Evolutionary conservation across 2,888 invertebrate species (phyloP), one percentile per base, ranked within the genome.

Genomic region (Syrphus vitripennis): DNA sequence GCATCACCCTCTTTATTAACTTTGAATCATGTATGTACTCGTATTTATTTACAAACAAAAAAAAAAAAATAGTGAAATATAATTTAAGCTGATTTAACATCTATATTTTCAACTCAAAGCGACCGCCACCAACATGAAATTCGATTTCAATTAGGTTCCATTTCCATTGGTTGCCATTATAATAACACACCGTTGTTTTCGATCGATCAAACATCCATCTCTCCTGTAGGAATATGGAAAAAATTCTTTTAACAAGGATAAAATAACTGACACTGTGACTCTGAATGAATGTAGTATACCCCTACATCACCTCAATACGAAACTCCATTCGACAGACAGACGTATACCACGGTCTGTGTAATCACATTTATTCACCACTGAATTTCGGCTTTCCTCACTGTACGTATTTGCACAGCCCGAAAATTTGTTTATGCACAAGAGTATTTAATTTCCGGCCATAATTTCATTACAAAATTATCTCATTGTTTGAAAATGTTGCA

Each of bases 381-480:
- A n/a, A 67, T 50, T 67, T 67, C 31, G 50, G 67, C 50, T 50
- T 50, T 10, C 48, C 67, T 31, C 67, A 31, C 34, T 50, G 14
- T 48, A 34, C 12, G 24, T 59, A 42, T 70, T 34, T 77, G 12
- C 48, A 77, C 14, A 40, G 19, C 5, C 48, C 4, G 65, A 24
- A 40, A 42, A 70, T 72, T 59, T 72, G 71, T 72, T 72, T 71
- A 63, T 78, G 63, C 78, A 71, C 71, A 78, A 71, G 78, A 53
- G 63, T 78, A 78, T 78, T 78, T 71, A 78, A 78, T 78, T 78
- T 71, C 71, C 55, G 71, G 53, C 34, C 53, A 34, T 78, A 71
- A 78, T 71, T 78, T 45, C 50, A 78, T 78, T 70, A 70, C 77
- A 59, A 72, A 72, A 70, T 69, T 69, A 77, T 77, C 63, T 31